Base-by-base conservation (phyloP, 2,797 vertebrate species). In the Falco novaeseelandiae region DNA sequence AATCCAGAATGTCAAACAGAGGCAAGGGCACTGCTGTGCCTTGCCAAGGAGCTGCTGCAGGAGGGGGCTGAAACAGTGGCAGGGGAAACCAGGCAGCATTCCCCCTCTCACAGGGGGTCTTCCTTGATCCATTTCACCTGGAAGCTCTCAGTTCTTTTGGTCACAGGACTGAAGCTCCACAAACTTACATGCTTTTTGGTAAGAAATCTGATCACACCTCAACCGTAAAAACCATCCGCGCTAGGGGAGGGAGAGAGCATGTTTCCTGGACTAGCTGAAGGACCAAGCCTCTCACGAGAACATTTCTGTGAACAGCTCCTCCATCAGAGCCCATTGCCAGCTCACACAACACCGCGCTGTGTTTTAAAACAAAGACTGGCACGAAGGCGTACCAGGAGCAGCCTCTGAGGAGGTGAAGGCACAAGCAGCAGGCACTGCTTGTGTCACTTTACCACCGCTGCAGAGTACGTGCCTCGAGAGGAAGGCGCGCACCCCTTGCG, bases 391-490 rank as follows among this genome's bases (percentile, higher is more conserved):
- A 14, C 12, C 29, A 54, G 57, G 67, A 25, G 10, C 32, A 18
- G 21, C 20, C 55, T 27, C 52, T 4, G 29, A 51, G 30, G 10
- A 30, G 12, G 22, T 1, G 34, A 12, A 1, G 2, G 48, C 51
- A 67, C 26, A 27, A 52, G 4, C 21, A 7, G 5, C 63, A 13
- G 20, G 13, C 1, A 54, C 32, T 29, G n/a, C 21, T 44, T 19
- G 8, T 20, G 25, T 30, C 49, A 6, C 54, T 32, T 67, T 2
- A 25, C 66, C 25, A 6, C 13, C 6, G 20, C 26, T 20, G 3
- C 44, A 7, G 19, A 14, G 9, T 0, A 4, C 0, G 29, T 2
- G 61, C 2, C 52, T 27, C 8, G 8, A 29, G 38, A 27, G 29
- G 38, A 30, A 12, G 26, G 42, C 4, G 21, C 40, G 1, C 62